Evolutionary conservation across 2,797 vertebrate species (phyloP).

Genomic region (Crypturellus tataupa): DNA sequence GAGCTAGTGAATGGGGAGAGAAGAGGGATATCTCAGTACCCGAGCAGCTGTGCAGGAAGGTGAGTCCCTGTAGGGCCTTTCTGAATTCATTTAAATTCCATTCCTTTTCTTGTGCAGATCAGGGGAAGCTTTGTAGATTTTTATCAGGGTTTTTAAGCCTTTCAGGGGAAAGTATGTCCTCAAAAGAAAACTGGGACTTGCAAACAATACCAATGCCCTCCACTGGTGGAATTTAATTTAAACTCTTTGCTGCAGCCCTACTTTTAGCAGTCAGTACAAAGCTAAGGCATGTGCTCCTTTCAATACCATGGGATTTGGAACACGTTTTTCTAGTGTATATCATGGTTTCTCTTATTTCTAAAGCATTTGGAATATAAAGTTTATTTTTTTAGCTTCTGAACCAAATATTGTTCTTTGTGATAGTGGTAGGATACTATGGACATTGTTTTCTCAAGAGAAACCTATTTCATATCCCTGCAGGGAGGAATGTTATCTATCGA

Average conservation of each 20-base stretch:
- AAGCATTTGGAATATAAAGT: neutral
- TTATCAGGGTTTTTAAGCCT: slow-evolving; percentile 14
- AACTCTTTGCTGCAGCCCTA: neutral
- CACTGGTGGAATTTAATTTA: slow-evolving; percentile 22
- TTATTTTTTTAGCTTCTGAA: slow-evolving; percentile 23
- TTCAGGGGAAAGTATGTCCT: neutral
- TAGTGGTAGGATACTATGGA: neutral
- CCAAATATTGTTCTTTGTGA: neutral
- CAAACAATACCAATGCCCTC: slow-evolving; percentile 51
- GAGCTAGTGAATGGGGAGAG: neutral
- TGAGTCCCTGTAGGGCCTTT: neutral
- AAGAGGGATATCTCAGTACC: neutral
- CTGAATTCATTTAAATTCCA: neutral
- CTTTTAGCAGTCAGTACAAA: neutral
- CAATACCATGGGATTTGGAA: neutral
- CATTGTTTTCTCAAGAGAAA: slow-evolving; percentile 44
- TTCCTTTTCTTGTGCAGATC: neutral
- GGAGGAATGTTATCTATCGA: slow-evolving; percentile 88
- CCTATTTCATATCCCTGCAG: slow-evolving; percentile 73
- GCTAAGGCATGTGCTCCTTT: neutral
- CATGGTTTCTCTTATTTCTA: slow-evolving; percentile 1
- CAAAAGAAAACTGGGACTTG: neutral
- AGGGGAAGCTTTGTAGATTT: slow-evolving; percentile 39
- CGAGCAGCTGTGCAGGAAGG: neutral
- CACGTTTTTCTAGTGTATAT: neutral